Evolutionary conservation across 1,140 invertebrate genomes (phyloP).

Genomic region (Trinorchestia longiramus): DNA sequence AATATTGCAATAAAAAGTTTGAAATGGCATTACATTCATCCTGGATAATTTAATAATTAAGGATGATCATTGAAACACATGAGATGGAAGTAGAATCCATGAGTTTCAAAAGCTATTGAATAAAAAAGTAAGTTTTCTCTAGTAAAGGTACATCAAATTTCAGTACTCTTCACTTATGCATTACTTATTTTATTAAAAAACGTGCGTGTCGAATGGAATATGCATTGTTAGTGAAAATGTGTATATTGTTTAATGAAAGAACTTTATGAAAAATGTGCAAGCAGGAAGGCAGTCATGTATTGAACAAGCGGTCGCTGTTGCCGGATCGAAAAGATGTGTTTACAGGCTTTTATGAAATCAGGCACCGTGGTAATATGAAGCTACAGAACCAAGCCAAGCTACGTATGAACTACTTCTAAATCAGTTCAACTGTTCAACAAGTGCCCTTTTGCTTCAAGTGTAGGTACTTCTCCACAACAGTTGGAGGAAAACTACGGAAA

Average conservation of each 20-base stretch:
- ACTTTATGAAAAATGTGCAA: not conserved
- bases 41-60: not conserved
- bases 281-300: conserved; percentile 10
- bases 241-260: not conserved
- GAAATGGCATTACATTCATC: not conserved
- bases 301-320: not conserved
- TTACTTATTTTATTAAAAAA: not conserved
- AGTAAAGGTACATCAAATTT: not conserved
- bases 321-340: not conserved
- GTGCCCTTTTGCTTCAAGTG: conserved; percentile 1
- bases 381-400: conserved; percentile 31
- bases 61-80: not conserved
- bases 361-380: not conserved
- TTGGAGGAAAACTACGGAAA: conserved; percentile 20
- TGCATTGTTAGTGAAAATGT: not conserved
- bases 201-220: not conserved
- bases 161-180: not conserved
- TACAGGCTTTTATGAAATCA: not conserved
- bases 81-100: not conserved
- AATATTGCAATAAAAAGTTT: not conserved
- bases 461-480: not conserved
- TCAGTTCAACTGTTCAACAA: not conserved
- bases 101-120: not conserved
- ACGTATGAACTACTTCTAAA: not conserved
- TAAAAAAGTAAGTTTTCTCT: not conserved